A percentile compares a stretch with the other conserved stretches of the same genome.
phyloP scores from a whole-genome alignment of 1,140 invertebrate genomes.

The Drosophila albomicans region DNA sequence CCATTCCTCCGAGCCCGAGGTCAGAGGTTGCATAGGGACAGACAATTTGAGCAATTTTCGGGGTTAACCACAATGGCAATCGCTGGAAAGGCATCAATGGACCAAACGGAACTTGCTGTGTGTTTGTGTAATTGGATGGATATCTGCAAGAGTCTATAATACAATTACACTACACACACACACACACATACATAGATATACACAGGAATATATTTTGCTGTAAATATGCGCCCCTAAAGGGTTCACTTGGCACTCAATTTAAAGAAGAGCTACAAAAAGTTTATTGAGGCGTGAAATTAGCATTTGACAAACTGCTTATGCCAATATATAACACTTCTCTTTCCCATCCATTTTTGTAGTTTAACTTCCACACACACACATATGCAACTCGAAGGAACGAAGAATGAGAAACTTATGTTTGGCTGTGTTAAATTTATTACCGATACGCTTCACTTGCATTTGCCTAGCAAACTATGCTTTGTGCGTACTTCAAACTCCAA shows the following conservation, averaged over 20 bases:
- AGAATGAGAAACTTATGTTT: slow-evolving; percentile 50
- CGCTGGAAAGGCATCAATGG: slow-evolving; percentile 11
- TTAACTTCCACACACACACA: slow-evolving; percentile 7
- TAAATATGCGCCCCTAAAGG: slow-evolving; percentile 13
- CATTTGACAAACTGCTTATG: slow-evolving; percentile 74
- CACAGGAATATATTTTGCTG: not conserved
- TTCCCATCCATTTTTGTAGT: slow-evolving; percentile 43
- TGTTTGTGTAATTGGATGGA: slow-evolving; percentile 20
- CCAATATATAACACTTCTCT: slow-evolving; percentile 10
- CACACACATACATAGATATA: not conserved
- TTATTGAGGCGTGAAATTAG: slow-evolving; percentile 78
- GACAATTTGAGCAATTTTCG: slow-evolving; percentile 21
- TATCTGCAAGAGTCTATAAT: slow-evolving; percentile 5
- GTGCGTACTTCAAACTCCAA: not conserved
- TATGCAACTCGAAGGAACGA: not conserved
- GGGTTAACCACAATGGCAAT: slow-evolving; percentile 17
- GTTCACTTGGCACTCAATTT: slow-evolving; percentile 24
- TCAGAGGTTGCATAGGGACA: not conserved
- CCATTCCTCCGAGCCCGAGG: not conserved
- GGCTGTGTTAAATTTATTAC: slow-evolving; percentile 73
- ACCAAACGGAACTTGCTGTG: not conserved
- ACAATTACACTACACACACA: slow-evolving; percentile 14
- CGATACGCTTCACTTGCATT: slow-evolving; percentile 65
- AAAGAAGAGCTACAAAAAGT: slow-evolving; percentile 34
- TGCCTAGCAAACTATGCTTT: slow-evolving; percentile 30